A percentile compares a stretch with the other conserved stretches of the same genome.
Evolutionary conservation across 2,113 vertebrate genomes (phyloP).

Genomic region (Tauraco erythrolophus): DNA sequence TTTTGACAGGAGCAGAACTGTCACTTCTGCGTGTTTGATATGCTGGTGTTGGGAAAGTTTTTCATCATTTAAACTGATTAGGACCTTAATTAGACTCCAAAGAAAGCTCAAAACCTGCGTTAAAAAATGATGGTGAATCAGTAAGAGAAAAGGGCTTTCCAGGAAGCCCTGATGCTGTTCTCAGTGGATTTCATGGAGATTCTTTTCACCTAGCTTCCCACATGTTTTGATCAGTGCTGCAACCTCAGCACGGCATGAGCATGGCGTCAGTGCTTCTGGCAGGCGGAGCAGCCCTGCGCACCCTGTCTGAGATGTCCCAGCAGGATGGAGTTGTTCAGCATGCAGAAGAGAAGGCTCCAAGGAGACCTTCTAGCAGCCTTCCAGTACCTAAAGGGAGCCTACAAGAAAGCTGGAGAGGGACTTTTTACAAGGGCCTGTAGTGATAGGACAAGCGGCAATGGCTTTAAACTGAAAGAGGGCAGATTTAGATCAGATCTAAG

Average conservation of each 20-base stretch:
- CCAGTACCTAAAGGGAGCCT: too few species aligned
- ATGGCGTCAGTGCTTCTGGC: fast-evolving
- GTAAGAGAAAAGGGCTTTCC: not conserved
- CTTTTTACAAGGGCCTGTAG: too few species aligned
- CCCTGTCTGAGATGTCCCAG: fast-evolving
- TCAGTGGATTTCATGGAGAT: not conserved
- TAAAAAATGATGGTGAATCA: not conserved
- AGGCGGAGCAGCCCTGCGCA: not conserved
- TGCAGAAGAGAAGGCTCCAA: too few species aligned
- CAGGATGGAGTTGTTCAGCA: not conserved
- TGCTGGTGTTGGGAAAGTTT: conserved; percentile 13
- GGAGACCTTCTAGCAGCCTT: too few species aligned
- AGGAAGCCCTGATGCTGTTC: not conserved
- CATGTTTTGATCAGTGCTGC: not conserved
- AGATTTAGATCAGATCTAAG: too few species aligned
- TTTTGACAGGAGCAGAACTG: conserved; percentile 33
- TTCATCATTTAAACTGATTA: conserved; percentile 40
- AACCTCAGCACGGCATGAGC: fast-evolving
- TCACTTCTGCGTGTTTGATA: not conserved
- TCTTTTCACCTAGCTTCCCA: not conserved
- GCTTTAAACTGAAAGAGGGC: too few species aligned
- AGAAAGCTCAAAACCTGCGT: not conserved
- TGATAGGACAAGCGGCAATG: too few species aligned
- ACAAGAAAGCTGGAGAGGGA: too few species aligned
- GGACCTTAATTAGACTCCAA: conserved; percentile 45